Evolutionary conservation across 2,888 invertebrate genomes (phyloP).

Genomic region (Abrostola tripartita): DNA sequence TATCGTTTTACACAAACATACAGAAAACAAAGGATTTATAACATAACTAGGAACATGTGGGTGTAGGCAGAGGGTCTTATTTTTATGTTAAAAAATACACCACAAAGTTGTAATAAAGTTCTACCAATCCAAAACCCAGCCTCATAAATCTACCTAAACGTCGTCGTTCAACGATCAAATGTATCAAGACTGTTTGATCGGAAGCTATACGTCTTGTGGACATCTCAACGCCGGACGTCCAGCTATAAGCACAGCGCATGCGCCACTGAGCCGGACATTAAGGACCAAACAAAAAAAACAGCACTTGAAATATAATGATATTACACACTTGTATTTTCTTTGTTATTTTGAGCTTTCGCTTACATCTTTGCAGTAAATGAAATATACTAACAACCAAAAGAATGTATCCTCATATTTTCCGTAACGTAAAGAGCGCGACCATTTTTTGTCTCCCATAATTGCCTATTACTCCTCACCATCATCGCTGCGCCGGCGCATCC

Average conservation of each 20-base stretch:
- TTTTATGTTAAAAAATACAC: too few species aligned
- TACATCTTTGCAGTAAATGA: not conserved
- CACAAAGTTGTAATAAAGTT: too few species aligned
- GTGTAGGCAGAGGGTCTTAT: too few species aligned
- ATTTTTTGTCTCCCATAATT: constrained; percentile 20
- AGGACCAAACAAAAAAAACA: constrained; percentile 47
- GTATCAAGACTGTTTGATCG: constrained; percentile 66
- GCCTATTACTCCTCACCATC: constrained; percentile 16
- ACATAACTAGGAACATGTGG: too few species aligned
- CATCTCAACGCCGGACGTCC: constrained; percentile 74
- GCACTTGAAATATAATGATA: constrained; percentile 24
- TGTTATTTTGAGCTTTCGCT: not conserved
- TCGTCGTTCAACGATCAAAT: constrained; percentile 37
- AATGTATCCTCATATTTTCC: not conserved
- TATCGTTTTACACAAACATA: too few species aligned
- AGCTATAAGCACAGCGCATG: constrained; percentile 71
- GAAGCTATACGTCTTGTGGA: constrained; percentile 49
- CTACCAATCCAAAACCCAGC: too few species aligned
- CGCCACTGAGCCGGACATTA: constrained; percentile 68
- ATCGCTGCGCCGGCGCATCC: constrained; percentile 24
- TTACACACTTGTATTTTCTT: constrained; percentile 12
- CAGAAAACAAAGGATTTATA: too few species aligned
- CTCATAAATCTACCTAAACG: not conserved
- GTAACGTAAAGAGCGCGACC: constrained; percentile 7
- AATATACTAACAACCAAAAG: not conserved